Percentiles rank a stretch among this genome's conserved stretches.
Conservation (phyloP, 2,888 invertebrate species). For the Branchipolynoe longqiensis region DNA sequence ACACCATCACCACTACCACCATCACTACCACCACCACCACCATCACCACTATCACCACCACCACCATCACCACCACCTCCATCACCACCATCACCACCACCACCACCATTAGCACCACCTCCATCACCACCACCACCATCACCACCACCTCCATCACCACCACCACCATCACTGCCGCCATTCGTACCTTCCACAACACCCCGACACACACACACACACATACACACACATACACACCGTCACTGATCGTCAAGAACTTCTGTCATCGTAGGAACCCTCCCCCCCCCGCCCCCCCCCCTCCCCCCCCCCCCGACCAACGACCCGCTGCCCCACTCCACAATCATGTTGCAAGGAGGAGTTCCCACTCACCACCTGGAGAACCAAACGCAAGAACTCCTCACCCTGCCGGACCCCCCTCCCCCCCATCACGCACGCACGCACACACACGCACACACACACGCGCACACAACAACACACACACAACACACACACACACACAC, state of each 20-base stretch:
- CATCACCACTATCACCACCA: too few species aligned
- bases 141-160: too few species aligned
- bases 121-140: too few species aligned
- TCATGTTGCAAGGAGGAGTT: background rate
- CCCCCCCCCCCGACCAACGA: background rate
- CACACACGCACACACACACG: background rate
- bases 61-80: too few species aligned
- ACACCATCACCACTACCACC: too few species aligned
- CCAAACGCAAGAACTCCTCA: too few species aligned
- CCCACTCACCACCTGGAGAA: background rate
- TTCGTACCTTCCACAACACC: background rate
- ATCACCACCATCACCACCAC: too few species aligned
- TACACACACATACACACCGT: too few species aligned
- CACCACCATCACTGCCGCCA: background rate
- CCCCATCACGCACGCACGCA: background rate
- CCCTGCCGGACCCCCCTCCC: too few species aligned
- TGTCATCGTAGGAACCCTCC: background rate
- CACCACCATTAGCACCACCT: too few species aligned
- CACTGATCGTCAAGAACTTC: background rate
- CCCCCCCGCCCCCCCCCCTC: conserved; percentile 2
- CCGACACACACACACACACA: background rate
- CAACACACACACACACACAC: background rate
- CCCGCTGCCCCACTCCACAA: background rate
- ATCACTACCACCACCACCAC: too few species aligned
- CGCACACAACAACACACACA: background rate